Evolutionary conservation across 1,140 invertebrate genomes (phyloP).

Genomic region (Cyrtorhinus lividipennis): DNA sequence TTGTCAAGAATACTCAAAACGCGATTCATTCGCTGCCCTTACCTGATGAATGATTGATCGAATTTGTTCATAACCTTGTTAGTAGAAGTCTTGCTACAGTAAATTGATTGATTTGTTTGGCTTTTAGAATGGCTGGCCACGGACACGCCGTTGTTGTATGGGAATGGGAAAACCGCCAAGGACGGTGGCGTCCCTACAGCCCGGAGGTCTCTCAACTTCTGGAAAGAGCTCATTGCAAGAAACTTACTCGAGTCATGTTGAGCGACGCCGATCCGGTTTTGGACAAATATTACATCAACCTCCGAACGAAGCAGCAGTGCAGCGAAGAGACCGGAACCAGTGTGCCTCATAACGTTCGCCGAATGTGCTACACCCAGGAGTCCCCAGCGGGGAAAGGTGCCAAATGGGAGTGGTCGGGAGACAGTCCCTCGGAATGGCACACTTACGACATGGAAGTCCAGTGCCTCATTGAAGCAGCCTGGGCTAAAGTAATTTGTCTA

Average conservation of each 20-base stretch:
- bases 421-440: constrained; percentile 48
- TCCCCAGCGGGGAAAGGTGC: constrained; percentile 68
- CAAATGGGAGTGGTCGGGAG: constrained; percentile 72
- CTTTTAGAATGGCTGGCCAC: neutral
- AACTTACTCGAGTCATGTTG: constrained; percentile 61
- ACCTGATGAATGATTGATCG: too few species aligned
- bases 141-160: constrained; percentile 71
- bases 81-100: too few species aligned
- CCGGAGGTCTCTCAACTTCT: constrained; percentile 70
- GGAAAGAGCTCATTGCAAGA: constrained; percentile 67
- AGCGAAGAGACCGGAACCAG: constrained; percentile 51
- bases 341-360: constrained; percentile 43
- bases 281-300: constrained; percentile 71
- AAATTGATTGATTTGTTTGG: neutral
- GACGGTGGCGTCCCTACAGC: constrained; percentile 70
- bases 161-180: constrained; percentile 68
- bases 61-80: too few species aligned
- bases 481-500: constrained; percentile 48
- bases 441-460: constrained; percentile 61
- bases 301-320: constrained; percentile 64
- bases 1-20: too few species aligned
- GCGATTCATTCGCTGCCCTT: too few species aligned
- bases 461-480: constrained; percentile 65
- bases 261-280: constrained; percentile 70
- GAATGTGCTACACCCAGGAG: constrained; percentile 60